These are phyloP conservation scores for Seladonia tumulorum DNA, from an alignment of 2,888 invertebrate genomes.

Conservation along the genomic window DNA sequence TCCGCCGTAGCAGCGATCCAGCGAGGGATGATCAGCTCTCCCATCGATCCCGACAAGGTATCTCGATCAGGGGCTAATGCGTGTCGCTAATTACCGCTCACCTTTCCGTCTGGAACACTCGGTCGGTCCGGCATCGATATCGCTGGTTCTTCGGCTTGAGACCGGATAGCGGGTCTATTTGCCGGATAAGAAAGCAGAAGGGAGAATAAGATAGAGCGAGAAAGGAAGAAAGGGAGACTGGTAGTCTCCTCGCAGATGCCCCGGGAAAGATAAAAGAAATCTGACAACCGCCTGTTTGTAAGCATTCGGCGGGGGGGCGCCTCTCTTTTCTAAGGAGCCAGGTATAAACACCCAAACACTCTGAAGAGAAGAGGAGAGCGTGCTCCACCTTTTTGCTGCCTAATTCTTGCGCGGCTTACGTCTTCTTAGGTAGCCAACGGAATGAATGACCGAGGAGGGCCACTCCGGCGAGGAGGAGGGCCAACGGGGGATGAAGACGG, in stretches of 20 bases:
- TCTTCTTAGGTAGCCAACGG: slow-evolving; percentile 58
- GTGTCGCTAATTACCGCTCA: slow-evolving; percentile 25
- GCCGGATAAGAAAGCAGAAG: slow-evolving; percentile 45
- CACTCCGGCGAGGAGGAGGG: background rate
- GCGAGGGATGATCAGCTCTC: background rate
- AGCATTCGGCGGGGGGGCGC: slow-evolving; percentile 70
- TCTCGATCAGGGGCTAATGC: slow-evolving; percentile 13
- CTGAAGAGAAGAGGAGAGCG: slow-evolving; percentile 47
- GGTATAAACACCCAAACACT: slow-evolving; percentile 81
- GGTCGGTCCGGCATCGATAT: slow-evolving; percentile 37
- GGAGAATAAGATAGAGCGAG: slow-evolving; percentile 57
- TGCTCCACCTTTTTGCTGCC: slow-evolving; percentile 74
- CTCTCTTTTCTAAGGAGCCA: slow-evolving; percentile 74
- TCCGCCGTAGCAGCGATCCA: background rate
- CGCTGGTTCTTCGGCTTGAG: slow-evolving; percentile 30
- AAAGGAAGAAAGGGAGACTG: slow-evolving; percentile 14
- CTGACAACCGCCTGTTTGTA: slow-evolving; percentile 83
- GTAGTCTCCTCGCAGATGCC: slow-evolving; percentile 77
- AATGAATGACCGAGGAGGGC: slow-evolving; percentile 45
- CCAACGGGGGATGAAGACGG: slow-evolving; percentile 5
- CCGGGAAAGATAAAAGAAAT: slow-evolving; percentile 82
- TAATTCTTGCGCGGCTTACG: slow-evolving; percentile 73
- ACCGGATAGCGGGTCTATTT: slow-evolving; percentile 3
- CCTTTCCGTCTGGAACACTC: slow-evolving; percentile 17
- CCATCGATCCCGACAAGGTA: background rate